Percentiles rank a stretch among this genome's conserved stretches.
These are phyloP conservation scores for Troglohyphantes excavatus DNA, from an alignment of 2,888 invertebrate species.

Conservation along the genomic window DNA sequence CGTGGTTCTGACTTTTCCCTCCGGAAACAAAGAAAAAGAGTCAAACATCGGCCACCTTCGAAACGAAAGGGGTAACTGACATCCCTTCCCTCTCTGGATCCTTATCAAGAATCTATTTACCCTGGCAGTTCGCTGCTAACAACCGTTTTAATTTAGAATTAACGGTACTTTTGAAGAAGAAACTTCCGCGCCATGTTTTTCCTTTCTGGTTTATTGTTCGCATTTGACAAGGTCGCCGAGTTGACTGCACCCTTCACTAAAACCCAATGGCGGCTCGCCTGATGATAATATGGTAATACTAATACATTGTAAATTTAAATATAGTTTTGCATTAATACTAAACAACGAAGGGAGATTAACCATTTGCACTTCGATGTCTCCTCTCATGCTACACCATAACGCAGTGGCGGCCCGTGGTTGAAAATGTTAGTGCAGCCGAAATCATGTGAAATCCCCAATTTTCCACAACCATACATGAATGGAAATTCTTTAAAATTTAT, in stretches of 20 bases:
- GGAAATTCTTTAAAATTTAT: no score
- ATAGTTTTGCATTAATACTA: no score
- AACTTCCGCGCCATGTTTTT: conserved; percentile 14
- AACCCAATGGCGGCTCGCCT: no score
- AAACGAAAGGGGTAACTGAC: conserved; percentile 65
- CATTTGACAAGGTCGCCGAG: neutral
- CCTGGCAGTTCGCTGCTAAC: conserved; percentile 47
- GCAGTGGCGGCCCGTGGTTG: no score
- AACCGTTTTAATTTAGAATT: conserved; percentile 67
- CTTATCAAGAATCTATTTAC: conserved; percentile 70
- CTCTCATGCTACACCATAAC: no score
- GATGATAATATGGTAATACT: no score
- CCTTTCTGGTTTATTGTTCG: neutral
- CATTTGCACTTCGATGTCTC: no score
- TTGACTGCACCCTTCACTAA: neutral
- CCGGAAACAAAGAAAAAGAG: conserved; percentile 11
- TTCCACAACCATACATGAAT: no score
- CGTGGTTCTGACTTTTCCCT: neutral
- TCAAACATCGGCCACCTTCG: conserved; percentile 5
- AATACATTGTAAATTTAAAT: no score
- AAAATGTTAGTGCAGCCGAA: no score
- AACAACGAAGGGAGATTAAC: no score
- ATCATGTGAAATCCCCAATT: no score
- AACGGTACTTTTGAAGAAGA: conserved; percentile 44
- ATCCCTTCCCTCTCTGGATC: conserved; percentile 38